Base-by-base conservation (phyloP, 2,113 vertebrate species). In the Dipodomys stephensi region DNA sequence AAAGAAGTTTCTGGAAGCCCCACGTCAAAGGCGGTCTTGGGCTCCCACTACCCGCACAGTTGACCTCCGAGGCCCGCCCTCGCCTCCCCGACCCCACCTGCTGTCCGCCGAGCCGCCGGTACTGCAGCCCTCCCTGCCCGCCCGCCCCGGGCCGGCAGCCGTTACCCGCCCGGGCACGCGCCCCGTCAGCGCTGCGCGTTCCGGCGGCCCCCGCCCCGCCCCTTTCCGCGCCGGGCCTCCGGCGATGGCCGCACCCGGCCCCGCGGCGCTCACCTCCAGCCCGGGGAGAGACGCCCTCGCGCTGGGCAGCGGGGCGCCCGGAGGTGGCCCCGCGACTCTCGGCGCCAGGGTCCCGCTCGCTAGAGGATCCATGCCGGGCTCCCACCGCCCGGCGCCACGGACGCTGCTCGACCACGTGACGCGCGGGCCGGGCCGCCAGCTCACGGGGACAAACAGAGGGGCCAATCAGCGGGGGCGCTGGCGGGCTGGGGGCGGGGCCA, bases 341-440 rank as follows among this genome's bases (percentile, higher is more conserved):
- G 7, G 53, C 13, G 53, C 87, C 80, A 7, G 83, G 80, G 69
- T 83, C 53, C 65, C 13, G 3, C 88, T 53, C 10, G 62, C 73
- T 90, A 30, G 90, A 88, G 44, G 82, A 85, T 97, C 97, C 97
- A 97, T 97, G 85, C 90, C 92, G 0, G 84, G 65, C 1, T 71
- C 87, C 83, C 77, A 67, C 78, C 7, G 72, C 73, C 73, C 80
- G 11, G 83, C 79, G 67, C 79, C 90, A 62, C 7, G 76, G 92
- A 95, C 80, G 88, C 95, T 15, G 79, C 71, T 44, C 44, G 2
- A 35, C 92, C 95, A 97, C 96, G 96, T 97, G 97, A 97, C 30
- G 72, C 79, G 86, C 82, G 73, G 49, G 71, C 95, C 96, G 95
- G 96, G 94, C 94, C 90, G 90, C 82, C 83, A 90, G 88, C 53